These are phyloP conservation scores for Gadus chalcogrammus DNA, from an alignment of 2,113 vertebrate species.

Conservation along the genomic window DNA sequence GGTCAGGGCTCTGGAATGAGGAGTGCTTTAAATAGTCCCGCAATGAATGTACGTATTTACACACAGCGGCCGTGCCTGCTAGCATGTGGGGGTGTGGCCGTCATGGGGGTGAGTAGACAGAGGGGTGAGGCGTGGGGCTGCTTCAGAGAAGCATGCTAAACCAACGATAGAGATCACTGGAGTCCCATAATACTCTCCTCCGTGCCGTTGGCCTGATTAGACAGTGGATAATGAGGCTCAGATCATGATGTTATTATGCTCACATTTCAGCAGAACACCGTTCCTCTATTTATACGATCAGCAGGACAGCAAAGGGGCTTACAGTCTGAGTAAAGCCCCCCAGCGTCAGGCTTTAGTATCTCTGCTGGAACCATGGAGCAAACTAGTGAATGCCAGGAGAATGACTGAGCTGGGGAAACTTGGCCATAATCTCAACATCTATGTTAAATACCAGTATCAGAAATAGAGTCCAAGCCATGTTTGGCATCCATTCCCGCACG, in stretches of 20 bases:
- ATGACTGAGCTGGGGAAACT: too few species aligned
- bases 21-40: conserved; percentile 9
- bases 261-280: conserved; percentile 15
- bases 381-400: too few species aligned
- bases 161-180: not conserved
- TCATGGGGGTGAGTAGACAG: conserved; percentile 5
- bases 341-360: not conserved
- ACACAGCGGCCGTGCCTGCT: too few species aligned
- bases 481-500: too few species aligned
- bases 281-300: conserved; percentile 40
- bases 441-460: too few species aligned
- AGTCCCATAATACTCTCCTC: conserved; percentile 12
- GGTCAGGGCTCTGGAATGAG: not conserved
- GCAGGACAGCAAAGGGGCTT: not conserved
- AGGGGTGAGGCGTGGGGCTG: conserved; percentile 7
- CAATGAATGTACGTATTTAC: too few species aligned
- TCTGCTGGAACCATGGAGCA: not conserved
- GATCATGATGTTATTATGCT: conserved; percentile 25
- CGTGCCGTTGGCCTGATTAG: not conserved
- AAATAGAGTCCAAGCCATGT: too few species aligned
- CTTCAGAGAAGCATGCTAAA: conserved; percentile 10
- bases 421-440: too few species aligned
- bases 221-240: conserved; percentile 27
- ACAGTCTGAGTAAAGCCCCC: not conserved
- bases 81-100: not conserved